phyloP scores from a whole-genome alignment of 2,113 vertebrate genomes.

The Lycaon pictus region DNA sequence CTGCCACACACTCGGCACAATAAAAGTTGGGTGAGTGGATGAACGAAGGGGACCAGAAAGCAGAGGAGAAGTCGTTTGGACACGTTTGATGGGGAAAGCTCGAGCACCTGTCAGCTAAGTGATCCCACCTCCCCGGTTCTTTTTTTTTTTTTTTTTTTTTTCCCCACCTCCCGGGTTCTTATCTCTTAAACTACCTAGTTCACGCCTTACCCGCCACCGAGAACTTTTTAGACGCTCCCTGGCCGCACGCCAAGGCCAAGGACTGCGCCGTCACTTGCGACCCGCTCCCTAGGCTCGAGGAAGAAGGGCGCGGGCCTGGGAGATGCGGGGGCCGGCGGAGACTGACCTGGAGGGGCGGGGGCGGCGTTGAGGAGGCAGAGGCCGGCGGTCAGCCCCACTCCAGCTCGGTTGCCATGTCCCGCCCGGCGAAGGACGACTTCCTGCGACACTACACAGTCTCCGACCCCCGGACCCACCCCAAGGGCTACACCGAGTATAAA shows the following conservation, averaged over 20 bases:
- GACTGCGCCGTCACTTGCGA: constrained; percentile 16
- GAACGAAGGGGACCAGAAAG: not conserved
- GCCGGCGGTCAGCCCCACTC: not conserved
- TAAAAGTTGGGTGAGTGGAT: not conserved
- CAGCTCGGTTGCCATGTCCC: constrained; percentile 87
- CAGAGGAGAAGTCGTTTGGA: not conserved
- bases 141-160: no score
- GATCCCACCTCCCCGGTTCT: not conserved
- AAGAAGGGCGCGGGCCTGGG: constrained; percentile 5
- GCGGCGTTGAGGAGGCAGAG: not conserved
- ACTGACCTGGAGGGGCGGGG: constrained; percentile 47
- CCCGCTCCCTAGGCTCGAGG: constrained; percentile 20
- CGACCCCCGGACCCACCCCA: constrained; percentile 92
- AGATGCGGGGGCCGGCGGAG: not conserved
- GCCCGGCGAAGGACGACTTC: constrained; percentile 91
- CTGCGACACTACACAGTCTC: constrained; percentile 92
- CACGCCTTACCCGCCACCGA: not conserved
- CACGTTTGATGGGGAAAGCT: not conserved
- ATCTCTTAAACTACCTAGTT: not conserved
- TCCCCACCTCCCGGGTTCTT: not conserved
- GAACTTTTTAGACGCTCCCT: constrained; percentile 77
- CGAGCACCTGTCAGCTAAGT: not conserved
- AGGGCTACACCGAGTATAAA: constrained; percentile 95
- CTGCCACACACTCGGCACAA: not conserved
- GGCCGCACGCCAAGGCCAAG: accelerated